Conservation (phyloP, 2,888 invertebrate species). For the Shargacucullia verbasci region DNA sequence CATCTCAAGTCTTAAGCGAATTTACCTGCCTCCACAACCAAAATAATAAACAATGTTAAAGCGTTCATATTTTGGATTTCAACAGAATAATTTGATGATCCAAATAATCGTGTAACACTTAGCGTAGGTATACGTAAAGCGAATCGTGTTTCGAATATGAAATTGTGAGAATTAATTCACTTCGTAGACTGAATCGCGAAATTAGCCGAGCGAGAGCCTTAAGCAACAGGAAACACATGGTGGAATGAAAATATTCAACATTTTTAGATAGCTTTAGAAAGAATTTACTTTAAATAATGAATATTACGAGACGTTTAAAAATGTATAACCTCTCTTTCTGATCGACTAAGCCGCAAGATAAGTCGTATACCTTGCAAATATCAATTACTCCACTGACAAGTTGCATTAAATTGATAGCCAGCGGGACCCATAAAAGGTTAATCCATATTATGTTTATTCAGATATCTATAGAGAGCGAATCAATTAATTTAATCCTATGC, state of each 20-base stretch:
- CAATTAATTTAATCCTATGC: too few species aligned
- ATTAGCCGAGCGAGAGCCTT: constrained; percentile 42
- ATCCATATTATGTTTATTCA: too few species aligned
- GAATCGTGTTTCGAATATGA: constrained; percentile 44
- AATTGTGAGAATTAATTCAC: constrained; percentile 55
- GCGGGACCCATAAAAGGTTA: too few species aligned
- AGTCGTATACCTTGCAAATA: too few species aligned
- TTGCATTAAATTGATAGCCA: too few species aligned
- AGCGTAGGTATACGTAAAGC: constrained; percentile 41
- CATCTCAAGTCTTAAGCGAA: constrained; percentile 5
- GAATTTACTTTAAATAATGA: neutral
- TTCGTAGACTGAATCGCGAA: constrained; percentile 46
- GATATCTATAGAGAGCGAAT: too few species aligned
- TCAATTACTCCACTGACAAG: too few species aligned
- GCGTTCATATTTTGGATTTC: constrained; percentile 42
- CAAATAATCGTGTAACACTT: constrained; percentile 52
- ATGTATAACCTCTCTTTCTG: too few species aligned
- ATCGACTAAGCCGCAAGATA: too few species aligned
- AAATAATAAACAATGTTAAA: constrained; percentile 28
- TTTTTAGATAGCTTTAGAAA: constrained; percentile 19
- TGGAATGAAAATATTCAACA: constrained; percentile 46
- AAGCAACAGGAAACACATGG: constrained; percentile 37
- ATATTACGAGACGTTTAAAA: neutral
- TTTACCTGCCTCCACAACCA: constrained; percentile 5
- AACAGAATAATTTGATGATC: constrained; percentile 49